Base-by-base conservation (phyloP, 2,113 vertebrate species). In the Eclectus roratus region DNA sequence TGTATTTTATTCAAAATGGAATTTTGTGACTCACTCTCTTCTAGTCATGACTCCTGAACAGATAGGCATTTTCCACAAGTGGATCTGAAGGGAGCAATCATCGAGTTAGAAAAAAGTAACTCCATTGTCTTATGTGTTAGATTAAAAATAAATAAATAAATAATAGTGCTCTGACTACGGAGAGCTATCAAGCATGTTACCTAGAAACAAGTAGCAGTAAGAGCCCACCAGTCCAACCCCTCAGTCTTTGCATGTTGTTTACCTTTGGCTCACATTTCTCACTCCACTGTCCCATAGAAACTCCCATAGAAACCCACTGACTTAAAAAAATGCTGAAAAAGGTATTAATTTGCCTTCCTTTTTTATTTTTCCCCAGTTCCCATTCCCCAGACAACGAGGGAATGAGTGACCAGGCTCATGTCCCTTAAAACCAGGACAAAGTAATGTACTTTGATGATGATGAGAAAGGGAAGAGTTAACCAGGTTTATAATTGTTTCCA, bases 381-480 rank as follows among this genome's bases (percentile, higher is more conserved):
- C 39, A 39, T 33, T 71, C 33, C 27, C 6, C 60, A 71, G 69
- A 39, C 10, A 89, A 44, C 39, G 29, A 83, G 19, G 21, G 29
- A 58, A 29, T 29, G 14, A 88, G 12, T 27, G 41, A 43, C 9
- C 4, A 28, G 46, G 46, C 6, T 29, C 13, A 37, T 8, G 9
- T 68, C 29, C 35, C 69, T 86, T 71, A 89, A 96, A 92, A 79
- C 17, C 65, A 81, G 55, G 24, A 84, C 39, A 89, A 68, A 76
- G 52, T 25, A 76, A 56, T 43, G 41, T 17, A 6, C 41, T 84
- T 77, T 31, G 65, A 91, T 93, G 31, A 95, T 85, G n/a, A 56
- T 35, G 35, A 43, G 85, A 90, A 94, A 91, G 10, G 58, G n/a
- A 91, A 89, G 96, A 90, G 86, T 96, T 97, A 95, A 95, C 31